Percentiles rank a stretch among this genome's conserved stretches.
Evolutionary conservation across 2,797 vertebrate genomes (phyloP).

Genomic region (Podargus strigoides): DNA sequence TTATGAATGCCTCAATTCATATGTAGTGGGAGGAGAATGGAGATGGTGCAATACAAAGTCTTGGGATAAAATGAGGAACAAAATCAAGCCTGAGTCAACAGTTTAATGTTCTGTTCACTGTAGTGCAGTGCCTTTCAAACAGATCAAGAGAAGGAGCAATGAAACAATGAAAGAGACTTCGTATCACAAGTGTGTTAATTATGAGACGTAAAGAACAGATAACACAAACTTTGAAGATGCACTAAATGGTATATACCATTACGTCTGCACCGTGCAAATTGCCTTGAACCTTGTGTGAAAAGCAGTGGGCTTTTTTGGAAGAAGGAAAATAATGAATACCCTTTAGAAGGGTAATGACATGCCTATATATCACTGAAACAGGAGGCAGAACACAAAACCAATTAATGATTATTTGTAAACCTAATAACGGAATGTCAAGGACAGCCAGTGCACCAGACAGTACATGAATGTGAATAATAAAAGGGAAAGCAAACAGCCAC

Average conservation of each 20-base stretch:
- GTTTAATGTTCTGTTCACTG: neutral
- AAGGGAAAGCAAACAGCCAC: neutral
- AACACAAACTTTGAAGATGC: neutral
- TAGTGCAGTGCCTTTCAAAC: neutral
- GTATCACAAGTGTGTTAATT: constrained; percentile 17
- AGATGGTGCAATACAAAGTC: neutral
- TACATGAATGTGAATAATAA: constrained; percentile 35
- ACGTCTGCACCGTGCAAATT: neutral
- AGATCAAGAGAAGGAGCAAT: neutral
- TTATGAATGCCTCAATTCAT: neutral
- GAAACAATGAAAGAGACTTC: neutral
- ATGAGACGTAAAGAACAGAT: neutral
- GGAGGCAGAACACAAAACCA: constrained; percentile 58
- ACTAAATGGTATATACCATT: neutral
- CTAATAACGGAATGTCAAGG: constrained; percentile 62
- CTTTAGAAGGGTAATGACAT: constrained; percentile 53
- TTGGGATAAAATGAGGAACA: neutral
- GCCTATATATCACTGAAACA: constrained; percentile 64
- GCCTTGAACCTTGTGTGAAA: neutral
- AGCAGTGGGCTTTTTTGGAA: neutral
- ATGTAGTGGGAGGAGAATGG: neutral
- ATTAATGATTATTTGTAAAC: constrained; percentile 71
- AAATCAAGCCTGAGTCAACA: neutral
- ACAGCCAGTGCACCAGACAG: neutral
- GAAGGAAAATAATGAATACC: constrained; percentile 46